phyloP scores from a whole-genome alignment of 2,113 vertebrate genomes.

The Aphyosemion australe region DNA sequence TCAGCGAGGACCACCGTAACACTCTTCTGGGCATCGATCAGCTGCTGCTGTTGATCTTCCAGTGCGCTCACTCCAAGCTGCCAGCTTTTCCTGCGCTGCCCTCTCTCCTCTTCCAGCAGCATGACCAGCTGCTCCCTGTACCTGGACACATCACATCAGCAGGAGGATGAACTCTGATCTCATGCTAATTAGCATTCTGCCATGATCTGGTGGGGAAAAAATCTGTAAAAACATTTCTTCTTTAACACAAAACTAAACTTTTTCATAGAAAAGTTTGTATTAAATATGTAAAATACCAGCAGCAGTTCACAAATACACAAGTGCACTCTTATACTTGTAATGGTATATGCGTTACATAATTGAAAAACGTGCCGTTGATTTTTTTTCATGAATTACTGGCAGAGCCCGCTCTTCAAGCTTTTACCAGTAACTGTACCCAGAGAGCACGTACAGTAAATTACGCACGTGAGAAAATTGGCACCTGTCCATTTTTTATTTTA shows the following conservation, averaged over 20 bases:
- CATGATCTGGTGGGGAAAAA: not conserved
- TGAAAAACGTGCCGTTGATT: not conserved
- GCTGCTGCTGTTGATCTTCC: constrained; percentile 61
- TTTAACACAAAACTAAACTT: no score
- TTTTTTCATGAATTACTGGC: not conserved
- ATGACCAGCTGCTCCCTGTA: constrained; percentile 57
- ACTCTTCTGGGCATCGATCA: constrained; percentile 55
- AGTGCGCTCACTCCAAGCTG: constrained; percentile 50
- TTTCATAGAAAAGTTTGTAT: no score
- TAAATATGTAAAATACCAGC: not conserved
- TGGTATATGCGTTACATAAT: not conserved
- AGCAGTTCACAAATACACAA: no score
- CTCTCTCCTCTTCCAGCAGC: constrained; percentile 63
- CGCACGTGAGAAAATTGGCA: no score
- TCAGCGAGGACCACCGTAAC: constrained; percentile 52
- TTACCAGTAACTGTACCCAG: not conserved
- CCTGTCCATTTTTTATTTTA: no score
- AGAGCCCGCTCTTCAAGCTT: constrained; percentile 13
- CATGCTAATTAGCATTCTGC: not conserved
- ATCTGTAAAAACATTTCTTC: no score
- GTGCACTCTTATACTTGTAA: no score
- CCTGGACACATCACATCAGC: constrained; percentile 34
- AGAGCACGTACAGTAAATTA: not conserved
- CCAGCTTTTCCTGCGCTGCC: constrained; percentile 56
- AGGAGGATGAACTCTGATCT: not conserved